Evolutionary conservation across 2,888 invertebrate species (phyloP).

Genomic region (Epinotia brunnichana): DNA sequence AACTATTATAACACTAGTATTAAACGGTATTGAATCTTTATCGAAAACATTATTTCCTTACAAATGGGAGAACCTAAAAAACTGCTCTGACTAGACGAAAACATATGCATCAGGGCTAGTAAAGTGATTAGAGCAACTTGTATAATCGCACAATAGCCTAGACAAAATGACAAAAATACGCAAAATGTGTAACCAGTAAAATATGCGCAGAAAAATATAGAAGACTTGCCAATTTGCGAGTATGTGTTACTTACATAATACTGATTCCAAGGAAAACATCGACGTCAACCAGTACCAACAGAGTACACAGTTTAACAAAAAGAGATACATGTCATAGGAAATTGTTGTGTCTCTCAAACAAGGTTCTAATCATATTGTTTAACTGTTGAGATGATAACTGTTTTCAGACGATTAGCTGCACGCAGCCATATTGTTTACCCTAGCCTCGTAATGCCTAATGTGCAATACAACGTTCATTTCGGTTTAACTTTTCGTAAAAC

Average conservation of each 20-base stretch:
- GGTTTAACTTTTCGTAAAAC: too few relatives aligned
- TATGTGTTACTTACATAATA: slow-evolving; percentile 6
- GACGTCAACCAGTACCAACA: not conserved
- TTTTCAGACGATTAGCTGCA: not conserved
- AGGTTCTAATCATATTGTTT: not conserved
- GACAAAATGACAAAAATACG: slow-evolving; percentile 4
- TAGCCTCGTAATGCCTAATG: not conserved
- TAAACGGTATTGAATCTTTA: too few relatives aligned
- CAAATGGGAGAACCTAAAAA: too few relatives aligned
- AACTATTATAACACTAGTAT: too few relatives aligned
- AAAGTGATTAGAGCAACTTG: too few relatives aligned
- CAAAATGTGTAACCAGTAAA: not conserved
- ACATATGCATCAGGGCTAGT: too few relatives aligned
- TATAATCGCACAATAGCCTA: too few relatives aligned
- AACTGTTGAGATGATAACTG: not conserved
- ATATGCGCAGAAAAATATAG: not conserved
- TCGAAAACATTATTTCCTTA: too few relatives aligned
- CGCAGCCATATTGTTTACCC: not conserved
- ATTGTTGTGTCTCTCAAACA: not conserved
- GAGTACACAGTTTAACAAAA: not conserved
- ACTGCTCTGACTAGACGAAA: too few relatives aligned
- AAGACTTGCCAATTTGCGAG: slow-evolving; percentile 20
- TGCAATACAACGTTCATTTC: too few relatives aligned
- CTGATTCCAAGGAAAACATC: not conserved
- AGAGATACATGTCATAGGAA: not conserved